Conservation (phyloP, 2,888 invertebrate species). For the Polyommatus iphigenia region DNA sequence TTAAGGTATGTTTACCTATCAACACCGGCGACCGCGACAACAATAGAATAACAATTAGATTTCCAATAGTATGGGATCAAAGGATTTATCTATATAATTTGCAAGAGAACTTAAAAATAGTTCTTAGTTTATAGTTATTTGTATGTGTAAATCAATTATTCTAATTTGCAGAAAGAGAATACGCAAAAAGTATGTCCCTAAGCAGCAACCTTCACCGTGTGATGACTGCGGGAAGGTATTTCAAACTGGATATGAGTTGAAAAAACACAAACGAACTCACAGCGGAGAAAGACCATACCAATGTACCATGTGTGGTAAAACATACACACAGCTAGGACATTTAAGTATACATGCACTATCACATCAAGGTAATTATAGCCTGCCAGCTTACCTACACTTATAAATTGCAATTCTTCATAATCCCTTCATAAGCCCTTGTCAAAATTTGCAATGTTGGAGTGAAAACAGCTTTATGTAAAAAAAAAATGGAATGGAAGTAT, state of each 20-base stretch:
- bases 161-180: constrained; percentile 42
- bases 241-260: constrained; percentile 60
- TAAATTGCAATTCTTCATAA: neutral
- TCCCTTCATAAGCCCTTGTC: neutral
- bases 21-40: too few species aligned
- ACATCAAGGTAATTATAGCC: constrained; percentile 46
- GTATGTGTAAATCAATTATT: neutral
- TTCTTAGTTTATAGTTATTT: neutral
- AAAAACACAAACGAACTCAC: constrained; percentile 63
- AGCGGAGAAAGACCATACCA: constrained; percentile 67
- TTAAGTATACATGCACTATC: constrained; percentile 62
- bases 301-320: constrained; percentile 69
- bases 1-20: neutral
- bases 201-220: constrained; percentile 51
- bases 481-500: too few species aligned
- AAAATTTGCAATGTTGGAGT: too few species aligned
- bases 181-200: constrained; percentile 42
- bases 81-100: neutral
- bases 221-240: constrained; percentile 61
- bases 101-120: neutral
- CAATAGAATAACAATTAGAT: too few species aligned
- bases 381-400: neutral
- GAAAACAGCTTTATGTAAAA: too few species aligned
- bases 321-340: constrained; percentile 67
- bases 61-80: too few species aligned